A percentile compares a stretch with the other conserved stretches of the same genome.
Conservation (phyloP, 2,888 invertebrate genomes). For the Oegoconia quadripuncta region DNA sequence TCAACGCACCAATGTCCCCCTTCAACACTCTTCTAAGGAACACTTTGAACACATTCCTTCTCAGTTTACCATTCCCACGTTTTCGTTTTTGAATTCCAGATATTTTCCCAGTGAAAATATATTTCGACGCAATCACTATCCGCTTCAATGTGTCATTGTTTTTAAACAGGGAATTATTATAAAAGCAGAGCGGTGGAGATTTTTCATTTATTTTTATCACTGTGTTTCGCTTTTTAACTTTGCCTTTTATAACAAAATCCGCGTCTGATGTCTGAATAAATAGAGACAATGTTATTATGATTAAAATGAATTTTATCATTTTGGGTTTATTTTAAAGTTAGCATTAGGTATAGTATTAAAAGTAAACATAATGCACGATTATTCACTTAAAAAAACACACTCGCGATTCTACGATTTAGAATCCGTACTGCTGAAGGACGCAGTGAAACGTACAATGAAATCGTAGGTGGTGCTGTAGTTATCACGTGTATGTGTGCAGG, state of each 20-base stretch:
- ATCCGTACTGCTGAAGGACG: background rate
- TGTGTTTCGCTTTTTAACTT: conserved; percentile 68
- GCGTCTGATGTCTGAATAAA: conserved; percentile 45
- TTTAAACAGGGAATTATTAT: conserved; percentile 62
- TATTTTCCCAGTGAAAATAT: conserved; percentile 75
- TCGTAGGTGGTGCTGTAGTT: background rate
- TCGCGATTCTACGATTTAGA: conserved; percentile 1
- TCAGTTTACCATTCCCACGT: conserved; percentile 41
- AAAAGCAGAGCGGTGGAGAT: conserved; percentile 52
- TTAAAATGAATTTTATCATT: conserved; percentile 44
- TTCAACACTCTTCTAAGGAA: conserved; percentile 67
- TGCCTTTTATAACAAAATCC: conserved; percentile 60
- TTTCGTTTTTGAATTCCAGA: conserved; percentile 54
- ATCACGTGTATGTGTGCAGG: background rate
- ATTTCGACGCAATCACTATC: conserved; percentile 61
- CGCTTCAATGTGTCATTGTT: conserved; percentile 60
- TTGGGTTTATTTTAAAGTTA: conserved; percentile 26
- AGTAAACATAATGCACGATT: conserved; percentile 10
- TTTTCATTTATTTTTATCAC: conserved; percentile 60
- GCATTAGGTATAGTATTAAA: conserved; percentile 11
- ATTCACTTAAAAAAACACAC: conserved; percentile 1
- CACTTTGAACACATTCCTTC: conserved; percentile 64
- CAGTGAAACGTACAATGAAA: background rate
- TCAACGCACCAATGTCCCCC: conserved; percentile 62
- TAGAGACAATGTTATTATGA: conserved; percentile 34